These are phyloP conservation scores for Drosophila pectinifera DNA, from an alignment of 1,140 invertebrate species.

Conservation along the genomic window DNA sequence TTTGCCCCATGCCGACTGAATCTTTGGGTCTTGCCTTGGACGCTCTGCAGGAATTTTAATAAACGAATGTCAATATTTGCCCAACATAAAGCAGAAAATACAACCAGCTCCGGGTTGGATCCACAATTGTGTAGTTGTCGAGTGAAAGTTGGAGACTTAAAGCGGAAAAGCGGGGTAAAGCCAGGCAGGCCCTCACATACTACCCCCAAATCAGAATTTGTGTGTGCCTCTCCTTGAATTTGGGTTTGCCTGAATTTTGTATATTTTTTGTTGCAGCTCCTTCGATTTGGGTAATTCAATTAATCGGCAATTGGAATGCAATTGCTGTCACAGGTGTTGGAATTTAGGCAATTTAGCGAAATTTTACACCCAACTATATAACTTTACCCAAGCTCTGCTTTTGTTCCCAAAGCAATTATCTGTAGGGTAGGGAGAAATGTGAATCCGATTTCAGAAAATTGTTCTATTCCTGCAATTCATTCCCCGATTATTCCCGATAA, in stretches of 20 bases:
- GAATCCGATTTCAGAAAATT: constrained; percentile 29
- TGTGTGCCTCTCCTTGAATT: constrained; percentile 14
- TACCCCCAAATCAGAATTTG: constrained; percentile 40
- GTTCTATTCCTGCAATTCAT: background rate
- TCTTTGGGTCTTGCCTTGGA: constrained; percentile 54
- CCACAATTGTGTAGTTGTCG: constrained; percentile 24
- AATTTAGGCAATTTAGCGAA: background rate
- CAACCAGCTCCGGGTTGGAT: constrained; percentile 46
- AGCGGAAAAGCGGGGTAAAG: background rate
- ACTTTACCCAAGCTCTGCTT: background rate
- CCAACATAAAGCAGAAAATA: constrained; percentile 83
- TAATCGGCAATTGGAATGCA: constrained; percentile 57
- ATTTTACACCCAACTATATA: no score
- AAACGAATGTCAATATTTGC: constrained; percentile 84
- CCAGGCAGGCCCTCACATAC: background rate
- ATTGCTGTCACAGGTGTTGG: constrained; percentile 55
- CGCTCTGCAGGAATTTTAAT: constrained; percentile 79
- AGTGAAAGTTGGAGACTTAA: constrained; percentile 10
- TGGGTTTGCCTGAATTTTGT: constrained; percentile 61
- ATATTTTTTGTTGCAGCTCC: constrained; percentile 33
- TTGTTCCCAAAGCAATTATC: background rate
- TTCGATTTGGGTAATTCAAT: constrained; percentile 52
- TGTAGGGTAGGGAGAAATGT: constrained; percentile 9
- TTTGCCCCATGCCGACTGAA: constrained; percentile 34
- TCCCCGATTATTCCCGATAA: constrained; percentile 26